Conservation (phyloP, 2,888 invertebrate species). For the Eupithecia exiguata region DNA sequence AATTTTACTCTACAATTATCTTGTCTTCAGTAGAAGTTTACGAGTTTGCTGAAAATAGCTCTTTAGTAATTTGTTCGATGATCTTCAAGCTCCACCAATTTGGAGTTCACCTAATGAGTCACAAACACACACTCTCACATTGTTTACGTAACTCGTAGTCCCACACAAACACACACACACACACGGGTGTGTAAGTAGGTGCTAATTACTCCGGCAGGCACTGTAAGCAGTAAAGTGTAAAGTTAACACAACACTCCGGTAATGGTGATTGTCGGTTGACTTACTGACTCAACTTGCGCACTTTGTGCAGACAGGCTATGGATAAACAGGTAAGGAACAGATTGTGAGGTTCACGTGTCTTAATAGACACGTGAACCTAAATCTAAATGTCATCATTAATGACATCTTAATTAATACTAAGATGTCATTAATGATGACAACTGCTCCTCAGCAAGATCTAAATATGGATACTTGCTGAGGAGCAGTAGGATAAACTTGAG, state of each 20-base stretch:
- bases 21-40: background rate
- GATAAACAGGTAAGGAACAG: background rate
- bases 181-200: background rate
- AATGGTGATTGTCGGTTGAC: background rate
- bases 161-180: background rate
- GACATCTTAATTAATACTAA: no score
- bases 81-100: background rate
- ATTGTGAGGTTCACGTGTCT: background rate
- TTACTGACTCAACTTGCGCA: background rate
- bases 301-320: background rate
- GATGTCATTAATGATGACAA: no score
- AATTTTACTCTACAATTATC: background rate
- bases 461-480: no score
- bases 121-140: background rate
- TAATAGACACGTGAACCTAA: no score
- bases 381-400: no score
- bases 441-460: no score
- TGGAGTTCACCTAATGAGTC: background rate
- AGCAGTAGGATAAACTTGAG: no score
- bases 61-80: background rate
- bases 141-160: background rate
- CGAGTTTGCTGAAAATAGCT: background rate
- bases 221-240: background rate
- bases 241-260: constrained; percentile 12
- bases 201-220: constrained; percentile 5